Conservation (phyloP, 2,113 vertebrate species). For the Lampris megalopsis region DNA sequence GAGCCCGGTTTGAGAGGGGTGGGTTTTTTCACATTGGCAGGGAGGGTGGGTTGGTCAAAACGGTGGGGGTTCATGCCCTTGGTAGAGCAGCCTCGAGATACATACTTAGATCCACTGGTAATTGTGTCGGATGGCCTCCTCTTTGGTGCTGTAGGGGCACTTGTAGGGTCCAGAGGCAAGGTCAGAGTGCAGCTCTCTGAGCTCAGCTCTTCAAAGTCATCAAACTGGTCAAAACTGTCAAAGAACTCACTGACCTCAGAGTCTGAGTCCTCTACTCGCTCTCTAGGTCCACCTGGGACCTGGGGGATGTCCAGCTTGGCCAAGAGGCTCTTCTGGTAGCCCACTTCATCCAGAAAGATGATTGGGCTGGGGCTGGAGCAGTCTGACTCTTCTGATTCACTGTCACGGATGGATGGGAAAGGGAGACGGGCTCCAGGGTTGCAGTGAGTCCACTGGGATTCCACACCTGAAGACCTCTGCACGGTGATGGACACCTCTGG, state of each 20-base stretch:
- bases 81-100: constrained; percentile 76
- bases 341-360: constrained; percentile 98
- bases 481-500: constrained; percentile 82
- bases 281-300: constrained; percentile 90
- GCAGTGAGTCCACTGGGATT: constrained; percentile 88
- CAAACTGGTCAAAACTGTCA: constrained; percentile 98
- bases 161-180: constrained; percentile 80
- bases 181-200: constrained; percentile 70
- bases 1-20: constrained; percentile 93
- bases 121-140: constrained; percentile 71
- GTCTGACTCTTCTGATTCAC: constrained; percentile 94
- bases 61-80: constrained; percentile 93
- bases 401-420: constrained; percentile 82
- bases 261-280: constrained; percentile 96
- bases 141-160: constrained; percentile 73
- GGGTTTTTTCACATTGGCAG: constrained; percentile 94
- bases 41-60: constrained; percentile 90
- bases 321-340: constrained; percentile 95
- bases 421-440: constrained; percentile 80
- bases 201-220: constrained; percentile 87
- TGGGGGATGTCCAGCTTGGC: constrained; percentile 96
- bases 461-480: constrained; percentile 84
- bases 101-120: constrained; percentile 69
- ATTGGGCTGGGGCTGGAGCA: constrained; percentile 97
- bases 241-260: constrained; percentile 99